Evolutionary conservation across 2,888 invertebrate species (phyloP).

Genomic region (Pristionchus mayeri): DNA sequence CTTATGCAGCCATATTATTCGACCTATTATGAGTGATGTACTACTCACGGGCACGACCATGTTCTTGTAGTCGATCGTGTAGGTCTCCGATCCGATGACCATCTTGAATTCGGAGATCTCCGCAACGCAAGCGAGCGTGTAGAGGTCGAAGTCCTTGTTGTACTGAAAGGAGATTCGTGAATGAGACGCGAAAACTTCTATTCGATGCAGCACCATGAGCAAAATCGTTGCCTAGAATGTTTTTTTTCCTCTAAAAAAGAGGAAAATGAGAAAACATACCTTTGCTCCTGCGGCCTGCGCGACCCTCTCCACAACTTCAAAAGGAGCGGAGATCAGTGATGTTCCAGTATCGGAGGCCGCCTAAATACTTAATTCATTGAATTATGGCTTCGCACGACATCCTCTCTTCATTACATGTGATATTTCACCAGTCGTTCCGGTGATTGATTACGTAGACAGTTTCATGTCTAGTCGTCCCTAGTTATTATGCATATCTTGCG

Average conservation of each 20-base stretch:
- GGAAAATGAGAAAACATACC: neutral
- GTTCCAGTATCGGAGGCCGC: slow-evolving; percentile 44
- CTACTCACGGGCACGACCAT: slow-evolving; percentile 29
- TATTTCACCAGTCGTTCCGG: slow-evolving; percentile 41
- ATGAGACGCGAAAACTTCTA: neutral
- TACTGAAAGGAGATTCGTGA: neutral
- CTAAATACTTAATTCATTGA: neutral
- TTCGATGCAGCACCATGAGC: neutral
- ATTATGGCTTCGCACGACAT: too few species aligned
- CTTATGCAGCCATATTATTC: neutral
- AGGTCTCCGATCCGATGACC: neutral
- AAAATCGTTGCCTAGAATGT: neutral
- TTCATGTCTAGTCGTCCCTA: too few species aligned
- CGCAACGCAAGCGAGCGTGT: neutral
- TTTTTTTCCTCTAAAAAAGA: too few species aligned
- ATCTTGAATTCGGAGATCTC: neutral
- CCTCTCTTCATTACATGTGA: slow-evolving; percentile 46
- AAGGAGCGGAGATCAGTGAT: slow-evolving; percentile 31
- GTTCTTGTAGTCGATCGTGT: neutral
- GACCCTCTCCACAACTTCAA: slow-evolving; percentile 26
- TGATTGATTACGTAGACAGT: too few species aligned
- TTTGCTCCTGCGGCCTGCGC: slow-evolving; percentile 28
- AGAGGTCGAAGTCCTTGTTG: neutral
- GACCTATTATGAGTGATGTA: neutral
- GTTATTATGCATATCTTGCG: slow-evolving; percentile 49